Percentiles rank a stretch among this genome's conserved stretches.
Evolutionary conservation across 1,140 invertebrate species (phyloP).

Genomic region (Teleogryllus occipitalis): DNA sequence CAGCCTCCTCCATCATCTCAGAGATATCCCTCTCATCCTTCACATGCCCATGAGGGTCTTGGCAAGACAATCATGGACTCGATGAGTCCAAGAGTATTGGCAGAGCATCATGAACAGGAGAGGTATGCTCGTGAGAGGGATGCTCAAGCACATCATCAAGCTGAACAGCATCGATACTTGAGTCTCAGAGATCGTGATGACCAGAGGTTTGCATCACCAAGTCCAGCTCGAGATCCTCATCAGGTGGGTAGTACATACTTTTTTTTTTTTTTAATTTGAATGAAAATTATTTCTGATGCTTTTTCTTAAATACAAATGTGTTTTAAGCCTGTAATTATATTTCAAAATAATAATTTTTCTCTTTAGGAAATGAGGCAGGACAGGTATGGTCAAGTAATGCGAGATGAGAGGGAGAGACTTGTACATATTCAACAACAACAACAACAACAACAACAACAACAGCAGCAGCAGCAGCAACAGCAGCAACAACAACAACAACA

Average conservation of each 20-base stretch:
- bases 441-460: conserved; percentile 29
- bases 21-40: conserved; percentile 10
- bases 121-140: conserved; percentile 28
- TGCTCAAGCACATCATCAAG: conserved; percentile 31
- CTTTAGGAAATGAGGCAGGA: conserved; percentile 13
- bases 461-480: conserved; percentile 32
- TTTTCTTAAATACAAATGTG: no score
- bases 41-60: conserved; percentile 45
- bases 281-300: no score
- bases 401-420: conserved; percentile 9
- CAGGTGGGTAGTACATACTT: not conserved
- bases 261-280: no score
- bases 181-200: conserved; percentile 38
- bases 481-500: conserved; percentile 31
- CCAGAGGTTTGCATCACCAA: conserved; percentile 32
- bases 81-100: conserved; percentile 13
- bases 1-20: conserved; percentile 15
- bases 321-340: no score
- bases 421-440: conserved; percentile 17
- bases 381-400: not conserved
- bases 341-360: no score
- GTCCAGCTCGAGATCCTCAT: conserved; percentile 10
- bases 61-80: conserved; percentile 51
- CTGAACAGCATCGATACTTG: conserved; percentile 32
- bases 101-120: conserved; percentile 36